Conservation (phyloP, 2,888 invertebrate genomes). For the Barypeithes pellucidus region DNA sequence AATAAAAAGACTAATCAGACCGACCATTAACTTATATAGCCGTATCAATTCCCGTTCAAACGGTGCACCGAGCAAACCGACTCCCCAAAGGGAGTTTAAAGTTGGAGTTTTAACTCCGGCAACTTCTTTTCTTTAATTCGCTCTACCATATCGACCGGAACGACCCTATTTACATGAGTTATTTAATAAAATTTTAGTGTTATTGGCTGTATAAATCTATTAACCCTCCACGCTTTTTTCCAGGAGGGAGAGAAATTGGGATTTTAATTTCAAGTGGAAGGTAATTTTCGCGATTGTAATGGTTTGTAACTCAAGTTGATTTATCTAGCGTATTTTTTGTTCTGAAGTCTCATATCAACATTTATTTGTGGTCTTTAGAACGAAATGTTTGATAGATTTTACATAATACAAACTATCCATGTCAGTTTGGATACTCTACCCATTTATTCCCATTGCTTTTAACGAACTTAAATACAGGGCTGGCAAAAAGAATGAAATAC, state of each 20-base stretch:
- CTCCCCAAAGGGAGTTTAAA: slow-evolving; percentile 62
- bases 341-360: too few relatives aligned
- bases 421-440: too few relatives aligned
- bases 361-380: too few relatives aligned
- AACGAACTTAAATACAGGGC: too few relatives aligned
- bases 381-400: too few relatives aligned
- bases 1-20: slow-evolving; percentile 67
- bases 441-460: too few relatives aligned
- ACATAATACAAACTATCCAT: too few relatives aligned
- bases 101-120: slow-evolving; percentile 61
- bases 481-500: too few relatives aligned
- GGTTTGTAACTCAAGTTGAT: too few relatives aligned
- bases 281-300: background rate
- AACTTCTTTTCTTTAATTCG: slow-evolving; percentile 66
- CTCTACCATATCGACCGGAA: slow-evolving; percentile 61
- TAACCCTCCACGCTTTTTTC: slow-evolving; percentile 39
- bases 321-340: too few relatives aligned
- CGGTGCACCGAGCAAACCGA: slow-evolving; percentile 50
- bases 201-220: slow-evolving; percentile 56
- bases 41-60: slow-evolving; percentile 69
- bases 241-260: slow-evolving; percentile 35
- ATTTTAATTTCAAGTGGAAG: slow-evolving; percentile 41
- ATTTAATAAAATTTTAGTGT: slow-evolving; percentile 63
- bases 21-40: slow-evolving; percentile 72
- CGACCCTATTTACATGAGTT: slow-evolving; percentile 63